Evolutionary conservation across 2,797 vertebrate species (phyloP).

Genomic region (Thripadectes ignobilis): DNA sequence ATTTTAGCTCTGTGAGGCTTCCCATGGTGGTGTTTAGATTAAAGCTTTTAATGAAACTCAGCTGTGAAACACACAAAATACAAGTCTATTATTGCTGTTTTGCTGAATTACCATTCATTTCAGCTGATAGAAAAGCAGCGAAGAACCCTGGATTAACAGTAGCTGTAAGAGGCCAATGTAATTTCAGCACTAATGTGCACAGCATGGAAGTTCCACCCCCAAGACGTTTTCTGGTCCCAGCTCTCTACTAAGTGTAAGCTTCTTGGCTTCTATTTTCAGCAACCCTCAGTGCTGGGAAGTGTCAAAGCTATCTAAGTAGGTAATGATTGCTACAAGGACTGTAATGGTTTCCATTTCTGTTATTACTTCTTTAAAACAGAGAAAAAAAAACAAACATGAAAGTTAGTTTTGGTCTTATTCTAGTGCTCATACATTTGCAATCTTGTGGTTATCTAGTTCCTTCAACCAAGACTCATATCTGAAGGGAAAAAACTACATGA

Average conservation of each 20-base stretch:
- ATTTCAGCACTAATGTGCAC: slow-evolving; percentile 22
- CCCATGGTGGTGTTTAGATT: not conserved
- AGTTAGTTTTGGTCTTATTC: not conserved
- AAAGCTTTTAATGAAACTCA: slow-evolving; percentile 30
- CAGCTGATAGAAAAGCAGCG: not conserved
- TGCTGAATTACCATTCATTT: not conserved
- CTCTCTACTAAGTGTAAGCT: not conserved
- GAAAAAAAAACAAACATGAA: not conserved
- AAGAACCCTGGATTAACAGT: not conserved
- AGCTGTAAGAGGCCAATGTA: not conserved
- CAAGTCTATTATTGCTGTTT: not conserved
- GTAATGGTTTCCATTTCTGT: not conserved
- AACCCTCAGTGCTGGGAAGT: not conserved
- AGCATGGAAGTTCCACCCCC: not conserved
- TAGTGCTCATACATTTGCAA: not conserved
- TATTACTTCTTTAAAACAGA: not conserved
- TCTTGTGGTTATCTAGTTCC: not conserved
- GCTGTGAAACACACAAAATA: not conserved
- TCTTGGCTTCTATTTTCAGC: not conserved
- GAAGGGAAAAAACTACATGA: not conserved
- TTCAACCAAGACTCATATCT: not conserved
- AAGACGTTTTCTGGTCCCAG: not conserved
- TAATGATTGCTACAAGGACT: not conserved
- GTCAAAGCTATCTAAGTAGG: not conserved
- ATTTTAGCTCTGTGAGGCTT: not conserved